phyloP scores from a whole-genome alignment of 2,888 invertebrate species.

The Rambutsinella grinnellia region DNA sequence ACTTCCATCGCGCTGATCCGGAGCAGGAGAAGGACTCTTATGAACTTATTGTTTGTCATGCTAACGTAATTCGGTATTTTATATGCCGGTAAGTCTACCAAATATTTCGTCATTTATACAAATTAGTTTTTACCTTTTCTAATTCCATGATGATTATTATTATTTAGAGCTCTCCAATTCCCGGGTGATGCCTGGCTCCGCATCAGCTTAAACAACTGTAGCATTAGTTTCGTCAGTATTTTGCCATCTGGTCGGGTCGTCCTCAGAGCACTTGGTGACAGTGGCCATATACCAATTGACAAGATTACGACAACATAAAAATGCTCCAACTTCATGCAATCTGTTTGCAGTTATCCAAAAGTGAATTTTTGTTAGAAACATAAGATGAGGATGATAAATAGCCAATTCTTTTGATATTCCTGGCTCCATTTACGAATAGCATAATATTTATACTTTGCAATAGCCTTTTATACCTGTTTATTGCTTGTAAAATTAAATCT shows the following conservation, averaged over 20 bases:
- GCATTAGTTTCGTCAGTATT: conserved; percentile 88
- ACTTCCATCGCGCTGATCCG: conserved; percentile 90
- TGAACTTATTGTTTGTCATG: conserved; percentile 95
- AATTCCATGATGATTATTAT: conserved; percentile 19
- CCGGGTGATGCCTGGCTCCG: conserved; percentile 98
- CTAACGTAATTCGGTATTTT: conserved; percentile 96
- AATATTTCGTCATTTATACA: conserved; percentile 4
- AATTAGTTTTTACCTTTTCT: background rate
- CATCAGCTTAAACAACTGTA: conserved; percentile 90
- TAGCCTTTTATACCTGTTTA: too few relatives aligned
- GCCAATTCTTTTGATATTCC: too few relatives aligned
- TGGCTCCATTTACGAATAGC: too few relatives aligned
- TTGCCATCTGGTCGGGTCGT: conserved; percentile 78
- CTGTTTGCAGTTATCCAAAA: too few relatives aligned
- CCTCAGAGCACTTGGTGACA: conserved; percentile 85
- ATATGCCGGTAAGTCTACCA: conserved; percentile 88
- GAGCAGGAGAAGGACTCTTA: conserved; percentile 85
- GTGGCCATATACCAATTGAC: conserved; percentile 88
- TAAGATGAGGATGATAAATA: too few relatives aligned
- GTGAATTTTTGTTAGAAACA: too few relatives aligned
- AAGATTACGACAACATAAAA: conserved; percentile 71
- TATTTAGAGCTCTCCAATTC: conserved; percentile 87
- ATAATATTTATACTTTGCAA: too few relatives aligned
- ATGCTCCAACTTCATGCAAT: too few relatives aligned
- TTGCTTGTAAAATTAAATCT: too few relatives aligned